Percentiles rank a stretch among this genome's conserved stretches.
phyloP scores from a whole-genome alignment of 2,888 invertebrate genomes.

The Mystacides longicornis region DNA sequence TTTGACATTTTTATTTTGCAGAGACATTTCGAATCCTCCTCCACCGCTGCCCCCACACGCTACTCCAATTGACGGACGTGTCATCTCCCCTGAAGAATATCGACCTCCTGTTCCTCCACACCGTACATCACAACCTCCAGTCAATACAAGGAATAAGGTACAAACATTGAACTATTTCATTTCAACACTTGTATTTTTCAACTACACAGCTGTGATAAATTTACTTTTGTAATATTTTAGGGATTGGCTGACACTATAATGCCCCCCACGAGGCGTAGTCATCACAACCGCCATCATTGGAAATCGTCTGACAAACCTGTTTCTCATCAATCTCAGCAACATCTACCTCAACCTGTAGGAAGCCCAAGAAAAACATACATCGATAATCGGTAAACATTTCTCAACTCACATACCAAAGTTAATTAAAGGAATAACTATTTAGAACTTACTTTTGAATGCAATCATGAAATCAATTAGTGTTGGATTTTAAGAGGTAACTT shows the following conservation, averaged over 20 bases:
- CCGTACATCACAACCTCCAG: conserved; percentile 75
- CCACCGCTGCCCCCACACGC: conserved; percentile 49
- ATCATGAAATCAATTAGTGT: too few species aligned
- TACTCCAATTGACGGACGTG: conserved; percentile 31
- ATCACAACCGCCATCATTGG: conserved; percentile 40
- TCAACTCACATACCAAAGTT: too few species aligned
- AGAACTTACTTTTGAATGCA: too few species aligned
- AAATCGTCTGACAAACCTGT: conserved; percentile 32
- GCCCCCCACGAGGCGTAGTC: conserved; percentile 45
- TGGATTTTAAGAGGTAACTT: too few species aligned
- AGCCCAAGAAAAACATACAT: conserved; percentile 22
- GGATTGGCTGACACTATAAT: conserved; percentile 46
- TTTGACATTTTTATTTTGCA: too few species aligned
- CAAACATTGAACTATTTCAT: neutral
- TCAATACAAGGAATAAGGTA: conserved; percentile 41
- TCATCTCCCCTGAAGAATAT: conserved; percentile 53
- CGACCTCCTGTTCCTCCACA: conserved; percentile 86
- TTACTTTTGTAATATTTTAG: conserved; percentile 28
- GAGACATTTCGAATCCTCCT: conserved; percentile 42
- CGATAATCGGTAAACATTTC: conserved; percentile 22
- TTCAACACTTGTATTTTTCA: neutral
- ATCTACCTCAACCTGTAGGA: conserved; percentile 6
- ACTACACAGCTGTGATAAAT: neutral
- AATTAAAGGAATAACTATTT: too few species aligned
- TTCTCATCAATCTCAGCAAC: conserved; percentile 3